Conservation (phyloP, 2,797 vertebrate genomes). For the Chaenodraco wilsoni region DNA sequence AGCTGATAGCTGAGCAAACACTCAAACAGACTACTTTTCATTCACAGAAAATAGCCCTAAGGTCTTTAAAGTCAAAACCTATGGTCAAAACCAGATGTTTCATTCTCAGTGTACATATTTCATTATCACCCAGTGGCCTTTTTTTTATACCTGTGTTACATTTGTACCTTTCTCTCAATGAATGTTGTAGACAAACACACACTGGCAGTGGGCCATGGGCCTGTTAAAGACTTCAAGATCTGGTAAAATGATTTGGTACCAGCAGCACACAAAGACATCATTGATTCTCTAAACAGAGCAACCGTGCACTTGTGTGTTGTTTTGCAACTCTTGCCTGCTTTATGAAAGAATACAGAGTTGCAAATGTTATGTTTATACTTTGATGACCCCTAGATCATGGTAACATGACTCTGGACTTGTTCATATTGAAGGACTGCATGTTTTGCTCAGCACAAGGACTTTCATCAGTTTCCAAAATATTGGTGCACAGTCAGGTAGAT, state of each 20-base stretch:
- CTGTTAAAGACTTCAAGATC: constrained; percentile 58
- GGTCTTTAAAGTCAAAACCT: neutral
- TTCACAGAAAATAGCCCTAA: constrained; percentile 24
- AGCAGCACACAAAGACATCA: constrained; percentile 73
- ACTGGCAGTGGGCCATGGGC: constrained; percentile 35
- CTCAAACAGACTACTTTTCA: constrained; percentile 7
- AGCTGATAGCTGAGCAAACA: constrained; percentile 35
- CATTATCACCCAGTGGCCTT: neutral
- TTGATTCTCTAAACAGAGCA: constrained; percentile 67
- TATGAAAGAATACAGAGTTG: constrained; percentile 26
- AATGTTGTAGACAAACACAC: constrained; percentile 22
- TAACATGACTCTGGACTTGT: neutral
- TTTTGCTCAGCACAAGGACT: constrained; percentile 8
- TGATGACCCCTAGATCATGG: constrained; percentile 8
- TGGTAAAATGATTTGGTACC: constrained; percentile 74
- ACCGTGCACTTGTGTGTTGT: constrained; percentile 40
- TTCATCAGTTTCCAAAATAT: neutral
- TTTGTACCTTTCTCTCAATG: constrained; percentile 8
- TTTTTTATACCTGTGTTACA: neutral
- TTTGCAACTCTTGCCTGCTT: constrained; percentile 23
- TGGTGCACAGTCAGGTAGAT: neutral
- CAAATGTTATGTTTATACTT: constrained; percentile 38
- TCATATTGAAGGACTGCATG: constrained; percentile 3
- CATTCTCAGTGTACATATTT: constrained; percentile 11
- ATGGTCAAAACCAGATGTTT: neutral